phyloP scores from a whole-genome alignment of 2,797 vertebrate species.

The Clarias laeviceps region DNA sequence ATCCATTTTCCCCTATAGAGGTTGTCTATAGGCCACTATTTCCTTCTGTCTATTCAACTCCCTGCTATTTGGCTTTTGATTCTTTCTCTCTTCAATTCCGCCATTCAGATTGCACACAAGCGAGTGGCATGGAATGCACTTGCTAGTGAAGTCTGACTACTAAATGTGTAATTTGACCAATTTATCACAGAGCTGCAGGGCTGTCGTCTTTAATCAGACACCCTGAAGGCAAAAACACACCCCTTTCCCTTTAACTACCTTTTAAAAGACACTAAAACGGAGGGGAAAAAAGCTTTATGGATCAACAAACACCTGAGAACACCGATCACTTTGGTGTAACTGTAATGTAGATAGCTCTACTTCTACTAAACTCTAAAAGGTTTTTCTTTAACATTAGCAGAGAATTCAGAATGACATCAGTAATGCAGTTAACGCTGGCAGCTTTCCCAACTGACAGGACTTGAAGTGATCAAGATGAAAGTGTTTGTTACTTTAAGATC shows the following conservation, averaged over 20 bases:
- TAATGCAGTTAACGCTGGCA: background rate
- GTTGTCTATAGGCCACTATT: background rate
- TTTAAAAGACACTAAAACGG: background rate
- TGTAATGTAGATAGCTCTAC: background rate
- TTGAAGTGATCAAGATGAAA: background rate
- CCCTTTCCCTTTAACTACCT: background rate
- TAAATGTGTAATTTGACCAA: conserved; percentile 4
- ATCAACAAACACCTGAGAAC: background rate
- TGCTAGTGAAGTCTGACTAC: background rate
- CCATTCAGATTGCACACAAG: background rate
- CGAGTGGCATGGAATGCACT: background rate
- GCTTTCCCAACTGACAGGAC: background rate
- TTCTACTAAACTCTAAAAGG: background rate
- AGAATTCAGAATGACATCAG: background rate
- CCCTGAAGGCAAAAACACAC: background rate
- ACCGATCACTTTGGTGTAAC: background rate
- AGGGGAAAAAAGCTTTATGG: background rate
- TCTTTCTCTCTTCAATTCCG: background rate
- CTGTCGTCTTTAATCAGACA: background rate
- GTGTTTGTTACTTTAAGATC: background rate
- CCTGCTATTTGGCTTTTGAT: background rate
- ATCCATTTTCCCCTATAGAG: background rate
- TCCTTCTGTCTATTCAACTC: background rate
- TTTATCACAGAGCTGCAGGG: conserved; percentile 1
- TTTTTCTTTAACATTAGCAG: background rate